phyloP scores from a whole-genome alignment of 2,888 invertebrate species.

The Scrobipalpa costella region DNA sequence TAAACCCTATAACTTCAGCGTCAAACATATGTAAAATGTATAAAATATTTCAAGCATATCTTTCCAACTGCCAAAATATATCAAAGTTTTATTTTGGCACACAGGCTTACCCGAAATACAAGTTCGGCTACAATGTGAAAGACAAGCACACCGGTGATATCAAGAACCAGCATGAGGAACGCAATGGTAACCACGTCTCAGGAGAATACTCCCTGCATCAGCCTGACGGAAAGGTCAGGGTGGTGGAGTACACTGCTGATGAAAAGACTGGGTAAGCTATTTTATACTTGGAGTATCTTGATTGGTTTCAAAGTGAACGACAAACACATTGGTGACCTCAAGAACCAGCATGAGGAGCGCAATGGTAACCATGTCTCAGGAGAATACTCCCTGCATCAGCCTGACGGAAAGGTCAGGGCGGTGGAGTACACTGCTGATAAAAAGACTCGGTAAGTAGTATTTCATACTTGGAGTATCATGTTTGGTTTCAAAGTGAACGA shows the following conservation, averaged over 20 bases:
- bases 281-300: not conserved
- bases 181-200: not conserved
- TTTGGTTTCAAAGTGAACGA: too few relatives aligned
- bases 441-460: constrained; percentile 47
- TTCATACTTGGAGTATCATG: too few relatives aligned
- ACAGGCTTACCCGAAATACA: too few relatives aligned
- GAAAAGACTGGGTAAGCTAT: constrained; percentile 50
- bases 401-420: constrained; percentile 51
- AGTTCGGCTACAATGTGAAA: too few relatives aligned
- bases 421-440: constrained; percentile 43
- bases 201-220: constrained; percentile 34
- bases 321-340: constrained; percentile 59
- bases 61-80: too few relatives aligned
- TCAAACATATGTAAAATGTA: too few relatives aligned
- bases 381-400: constrained; percentile 45
- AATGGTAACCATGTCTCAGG: constrained; percentile 58
- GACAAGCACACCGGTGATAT: too few relatives aligned
- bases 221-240: not conserved
- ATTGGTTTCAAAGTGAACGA: too few relatives aligned
- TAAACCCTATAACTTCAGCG: too few relatives aligned
- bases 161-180: too few relatives aligned
- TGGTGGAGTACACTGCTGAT: constrained; percentile 40
- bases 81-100: too few relatives aligned
- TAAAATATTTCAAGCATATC: too few relatives aligned
- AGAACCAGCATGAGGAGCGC: constrained; percentile 60